phyloP scores from a whole-genome alignment of 1,140 invertebrate species.

The Marisa cornuarietis region DNA sequence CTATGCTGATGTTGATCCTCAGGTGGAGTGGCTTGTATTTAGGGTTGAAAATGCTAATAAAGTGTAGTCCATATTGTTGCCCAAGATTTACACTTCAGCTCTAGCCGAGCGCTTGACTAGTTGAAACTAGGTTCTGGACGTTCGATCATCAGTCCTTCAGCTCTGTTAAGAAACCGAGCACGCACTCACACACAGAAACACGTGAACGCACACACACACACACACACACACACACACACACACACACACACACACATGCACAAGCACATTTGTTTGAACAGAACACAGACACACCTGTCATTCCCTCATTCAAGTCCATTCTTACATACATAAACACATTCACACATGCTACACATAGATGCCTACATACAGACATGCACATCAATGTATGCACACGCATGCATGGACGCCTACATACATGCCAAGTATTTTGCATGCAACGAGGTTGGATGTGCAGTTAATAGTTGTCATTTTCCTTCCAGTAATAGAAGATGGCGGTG shows the following conservation, averaged over 20 bases:
- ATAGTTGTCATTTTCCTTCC: slow-evolving; percentile 2
- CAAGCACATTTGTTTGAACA: not conserved
- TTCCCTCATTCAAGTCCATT: slow-evolving; percentile 6
- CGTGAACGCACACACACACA: not conserved
- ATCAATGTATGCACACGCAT: not conserved
- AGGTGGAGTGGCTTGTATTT: too few species aligned
- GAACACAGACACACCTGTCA: not conserved
- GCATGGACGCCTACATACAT: not conserved
- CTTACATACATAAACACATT: slow-evolving; percentile 7
- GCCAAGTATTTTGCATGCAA: not conserved
- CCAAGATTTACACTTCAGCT: too few species aligned
- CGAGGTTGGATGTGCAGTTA: not conserved
- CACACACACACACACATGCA: not conserved
- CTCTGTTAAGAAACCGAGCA: too few species aligned
- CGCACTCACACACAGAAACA: too few species aligned
- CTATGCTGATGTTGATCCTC: too few species aligned
- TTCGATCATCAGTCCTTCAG: too few species aligned
- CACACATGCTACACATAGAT: slow-evolving; percentile 11
- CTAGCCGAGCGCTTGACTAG: too few species aligned
- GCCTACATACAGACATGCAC: slow-evolving; percentile 5
- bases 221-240: not conserved
- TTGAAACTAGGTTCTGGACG: too few species aligned
- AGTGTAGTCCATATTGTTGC: too few species aligned
- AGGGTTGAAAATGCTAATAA: too few species aligned
- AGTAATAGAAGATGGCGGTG: not conserved